These are phyloP conservation scores for Oedothorax gibbosus DNA, from an alignment of 1,140 invertebrate genomes.

Conservation along the genomic window DNA sequence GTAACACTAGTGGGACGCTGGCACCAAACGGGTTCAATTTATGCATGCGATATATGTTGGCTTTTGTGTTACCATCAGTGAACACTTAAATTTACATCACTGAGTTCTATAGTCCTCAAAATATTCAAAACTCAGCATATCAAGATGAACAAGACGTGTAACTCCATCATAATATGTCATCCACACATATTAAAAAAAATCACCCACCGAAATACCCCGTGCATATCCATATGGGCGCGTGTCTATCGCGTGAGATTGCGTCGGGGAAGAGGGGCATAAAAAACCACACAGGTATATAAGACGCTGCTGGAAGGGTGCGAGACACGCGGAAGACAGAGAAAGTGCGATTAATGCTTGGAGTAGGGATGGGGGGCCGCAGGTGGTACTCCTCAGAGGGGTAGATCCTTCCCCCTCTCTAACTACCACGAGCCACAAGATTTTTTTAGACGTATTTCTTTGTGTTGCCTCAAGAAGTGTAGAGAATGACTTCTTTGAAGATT, in stretches of 20 bases:
- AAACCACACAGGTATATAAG: neutral
- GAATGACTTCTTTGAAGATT: conserved; percentile 23
- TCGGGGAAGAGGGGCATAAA: neutral
- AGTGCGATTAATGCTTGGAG: conserved; percentile 54
- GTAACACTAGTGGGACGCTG: too few relatives aligned
- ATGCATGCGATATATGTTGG: too few relatives aligned
- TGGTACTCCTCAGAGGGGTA: conserved; percentile 30
- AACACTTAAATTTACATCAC: too few relatives aligned
- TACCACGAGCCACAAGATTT: conserved; percentile 19
- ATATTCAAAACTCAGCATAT: too few relatives aligned
- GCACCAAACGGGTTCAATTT: too few relatives aligned
- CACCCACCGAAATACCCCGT: too few relatives aligned
- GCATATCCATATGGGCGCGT: neutral
- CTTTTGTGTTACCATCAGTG: too few relatives aligned
- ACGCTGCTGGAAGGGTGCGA: neutral
- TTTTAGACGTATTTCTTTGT: conserved; percentile 21
- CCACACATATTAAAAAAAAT: too few relatives aligned
- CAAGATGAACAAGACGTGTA: too few relatives aligned
- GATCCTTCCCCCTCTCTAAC: conserved; percentile 6
- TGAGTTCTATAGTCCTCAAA: too few relatives aligned
- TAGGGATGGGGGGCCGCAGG: conserved; percentile 20
- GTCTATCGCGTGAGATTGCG: conserved; percentile 22
- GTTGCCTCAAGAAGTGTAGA: conserved; percentile 2
- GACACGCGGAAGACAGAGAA: conserved; percentile 39
- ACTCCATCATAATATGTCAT: too few relatives aligned